Evolutionary conservation across 2,797 vertebrate species (phyloP), one percentile per base, ranked within the genome.

Genomic region (Syngnathus rostellatus): DNA sequence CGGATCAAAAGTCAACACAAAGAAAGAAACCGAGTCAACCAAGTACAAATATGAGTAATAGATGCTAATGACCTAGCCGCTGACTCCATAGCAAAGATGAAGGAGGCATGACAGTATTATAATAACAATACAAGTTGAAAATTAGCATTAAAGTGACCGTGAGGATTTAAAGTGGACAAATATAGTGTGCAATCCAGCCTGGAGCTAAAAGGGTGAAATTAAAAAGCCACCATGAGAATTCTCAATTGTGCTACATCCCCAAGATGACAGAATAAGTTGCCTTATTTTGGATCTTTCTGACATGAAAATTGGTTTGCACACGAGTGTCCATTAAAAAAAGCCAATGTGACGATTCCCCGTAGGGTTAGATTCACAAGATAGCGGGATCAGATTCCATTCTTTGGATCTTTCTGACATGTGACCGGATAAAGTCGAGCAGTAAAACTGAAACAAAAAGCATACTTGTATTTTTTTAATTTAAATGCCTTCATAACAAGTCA

Each of bases 11-110:
- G 71, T 67, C 58, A 9, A 25, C 40, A 64, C 45, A 86, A 77
- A 84, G 25, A 89, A 83, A 74, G 77, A 83, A 77, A 76, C 77
- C 63, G 46, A 64, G 75, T 65, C 19, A 62, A 77, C 73, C 65
- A 39, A 71, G 77, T 78, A 72, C 69, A 39, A 46, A 66, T 62
- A 54, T 11, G 60, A n/a, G 31, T 31, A 31, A 31, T 31, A 31
- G 31, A 4, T 31, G 31, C 31, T 31, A 31, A 31, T 3, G 9
- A 11, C 21, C 5, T 37, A 58, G 5, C 17, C 9, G 16, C 5
- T 37, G 57, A 58, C 25, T 37, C 12, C 23, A 40, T 10, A n/a
- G 37, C 37, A 60, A 57, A 68, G 31, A 62, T 51, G 21, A 39
- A 71, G 69, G 72, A 66, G 58, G 73, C 19, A 8, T 60, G 68